Conservation (phyloP, 2,797 vertebrate species). For the Melanotaenia nigrans region DNA sequence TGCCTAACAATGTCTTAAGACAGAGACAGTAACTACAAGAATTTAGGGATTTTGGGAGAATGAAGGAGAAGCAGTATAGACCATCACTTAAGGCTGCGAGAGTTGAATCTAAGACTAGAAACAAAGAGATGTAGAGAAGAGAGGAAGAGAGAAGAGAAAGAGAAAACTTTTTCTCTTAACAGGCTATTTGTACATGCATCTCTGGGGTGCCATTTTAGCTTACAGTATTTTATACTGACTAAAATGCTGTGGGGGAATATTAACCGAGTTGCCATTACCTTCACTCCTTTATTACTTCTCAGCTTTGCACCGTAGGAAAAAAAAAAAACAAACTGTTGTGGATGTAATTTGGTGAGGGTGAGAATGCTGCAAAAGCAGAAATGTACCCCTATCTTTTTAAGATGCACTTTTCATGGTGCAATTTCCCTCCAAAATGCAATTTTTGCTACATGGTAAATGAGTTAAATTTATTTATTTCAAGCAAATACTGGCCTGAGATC, state of each 20-base stretch:
- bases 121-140: slow-evolving; percentile 34
- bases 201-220: slow-evolving; percentile 73
- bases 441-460: neutral
- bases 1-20: slow-evolving; percentile 62
- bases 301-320: slow-evolving; percentile 41
- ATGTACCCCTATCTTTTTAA: neutral
- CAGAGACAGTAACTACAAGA: slow-evolving; percentile 48
- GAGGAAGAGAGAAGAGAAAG: slow-evolving; percentile 27
- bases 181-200: slow-evolving; percentile 74
- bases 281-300: slow-evolving; percentile 57
- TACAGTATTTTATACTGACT: slow-evolving; percentile 75
- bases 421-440: neutral
- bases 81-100: slow-evolving; percentile 42
- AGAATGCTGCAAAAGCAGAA: neutral
- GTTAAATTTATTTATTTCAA: neutral
- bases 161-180: slow-evolving; percentile 62
- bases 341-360: neutral
- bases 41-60: slow-evolving; percentile 51
- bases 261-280: slow-evolving; percentile 67
- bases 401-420: neutral
- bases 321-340: slow-evolving; percentile 18
- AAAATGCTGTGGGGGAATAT: slow-evolving; percentile 69
- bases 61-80: slow-evolving; percentile 38
- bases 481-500: neutral
- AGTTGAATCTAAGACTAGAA: slow-evolving; percentile 36